Base-by-base conservation (phyloP, 2,888 invertebrate genomes). In the Lasioglossum oenotherae region DNA sequence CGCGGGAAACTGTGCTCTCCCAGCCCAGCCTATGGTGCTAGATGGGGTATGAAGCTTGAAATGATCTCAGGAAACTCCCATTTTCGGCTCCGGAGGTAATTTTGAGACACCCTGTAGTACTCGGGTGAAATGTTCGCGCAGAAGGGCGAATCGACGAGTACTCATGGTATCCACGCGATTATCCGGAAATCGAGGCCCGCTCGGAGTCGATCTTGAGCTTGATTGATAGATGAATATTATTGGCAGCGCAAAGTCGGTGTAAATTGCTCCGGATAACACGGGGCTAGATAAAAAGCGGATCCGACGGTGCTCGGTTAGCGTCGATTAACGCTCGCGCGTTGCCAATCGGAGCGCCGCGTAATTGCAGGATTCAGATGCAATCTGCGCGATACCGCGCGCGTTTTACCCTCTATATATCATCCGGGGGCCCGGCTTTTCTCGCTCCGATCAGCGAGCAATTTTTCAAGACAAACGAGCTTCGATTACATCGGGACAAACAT, bases 321-420 rank as follows among this genome's bases (percentile, higher is more conserved):
- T 84, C 78, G 73, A 74, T 81, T 85, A 79, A 84, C 85, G 85
- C 72, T 31, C 74, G 74, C 74, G 38, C 80, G 82, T 78, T 79
- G 76, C 73, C 85, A 77, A 80, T 23, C 84, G 84, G 27, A 35
- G 38, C 80, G 57, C 69, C 69, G 67, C 79, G 85, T 80, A 85
- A 85, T 85, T 85, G 85, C 85, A 53, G 85, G 85, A 85, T 85
- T 85, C 85, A 73, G 85, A 85, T 85, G 85, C 85, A 80, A 85
- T 85, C 85, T 76, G 76, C 41, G 57, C 77, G 81, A 81, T 69
- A 71, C 78, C 14, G 74, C 78, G 74, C 78, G 74, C 76, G 85
- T 80, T 85, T 85, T 80, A 35, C 74, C 80, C 76, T 60, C 78
- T 38, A 85, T 85, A 85, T 80, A 85, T 85, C 85, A 85, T 85